phyloP scores from a whole-genome alignment of 1,140 invertebrate genomes.

The Anastrepha ludens region DNA sequence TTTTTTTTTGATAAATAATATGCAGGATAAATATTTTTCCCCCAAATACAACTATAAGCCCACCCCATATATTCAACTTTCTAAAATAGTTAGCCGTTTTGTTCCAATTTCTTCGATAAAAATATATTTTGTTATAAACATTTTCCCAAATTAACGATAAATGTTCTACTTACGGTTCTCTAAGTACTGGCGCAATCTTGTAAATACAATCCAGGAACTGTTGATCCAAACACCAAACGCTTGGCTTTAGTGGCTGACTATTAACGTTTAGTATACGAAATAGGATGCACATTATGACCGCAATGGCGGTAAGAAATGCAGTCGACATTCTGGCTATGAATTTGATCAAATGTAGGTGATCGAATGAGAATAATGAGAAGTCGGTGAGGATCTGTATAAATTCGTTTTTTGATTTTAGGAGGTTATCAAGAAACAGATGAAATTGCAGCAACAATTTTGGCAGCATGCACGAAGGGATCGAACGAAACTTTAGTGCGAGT shows the following conservation, averaged over 20 bases:
- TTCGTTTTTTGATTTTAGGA: slow-evolving; percentile 55
- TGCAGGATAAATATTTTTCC: too few relatives aligned
- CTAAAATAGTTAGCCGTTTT: too few relatives aligned
- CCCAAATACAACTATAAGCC: too few relatives aligned
- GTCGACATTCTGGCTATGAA: slow-evolving; percentile 80
- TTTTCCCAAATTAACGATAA: too few relatives aligned
- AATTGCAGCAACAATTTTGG: background rate
- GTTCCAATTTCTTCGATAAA: too few relatives aligned
- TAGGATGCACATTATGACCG: slow-evolving; percentile 85
- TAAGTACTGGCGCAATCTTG: slow-evolving; percentile 84
- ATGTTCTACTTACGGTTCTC: slow-evolving; percentile 84
- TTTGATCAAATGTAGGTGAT: slow-evolving; percentile 55
- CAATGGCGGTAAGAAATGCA: slow-evolving; percentile 83
- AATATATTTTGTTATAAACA: too few relatives aligned
- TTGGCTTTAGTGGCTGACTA: slow-evolving; percentile 84
- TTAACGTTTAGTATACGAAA: slow-evolving; percentile 89
- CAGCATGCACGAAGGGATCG: slow-evolving; percentile 10
- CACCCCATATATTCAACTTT: too few relatives aligned
- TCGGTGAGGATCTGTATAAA: slow-evolving; percentile 56
- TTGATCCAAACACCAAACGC: slow-evolving; percentile 83
- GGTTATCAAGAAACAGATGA: slow-evolving; percentile 48
- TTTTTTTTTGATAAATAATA: too few relatives aligned
- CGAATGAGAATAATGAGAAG: slow-evolving; percentile 55
- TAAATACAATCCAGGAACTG: slow-evolving; percentile 85
- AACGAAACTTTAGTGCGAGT: background rate